A percentile compares a stretch with the other conserved stretches of the same genome.
These are phyloP conservation scores for Piscicola geometra DNA, from an alignment of 2,888 invertebrate species.

Conservation along the genomic window DNA sequence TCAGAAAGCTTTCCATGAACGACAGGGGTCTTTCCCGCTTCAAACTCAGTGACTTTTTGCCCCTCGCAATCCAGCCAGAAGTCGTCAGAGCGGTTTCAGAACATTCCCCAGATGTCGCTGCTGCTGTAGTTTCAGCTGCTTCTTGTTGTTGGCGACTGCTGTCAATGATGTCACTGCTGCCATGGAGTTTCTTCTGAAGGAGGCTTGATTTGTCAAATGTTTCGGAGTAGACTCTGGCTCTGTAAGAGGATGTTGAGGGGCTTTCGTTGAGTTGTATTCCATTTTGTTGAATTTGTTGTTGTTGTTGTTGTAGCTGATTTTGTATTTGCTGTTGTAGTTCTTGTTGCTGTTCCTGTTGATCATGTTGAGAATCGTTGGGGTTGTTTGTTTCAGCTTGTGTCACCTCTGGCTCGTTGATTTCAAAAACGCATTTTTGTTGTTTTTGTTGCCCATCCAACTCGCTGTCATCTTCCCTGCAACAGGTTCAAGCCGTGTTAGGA, in stretches of 20 bases:
- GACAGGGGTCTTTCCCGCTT: conserved; percentile 25
- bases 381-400: too few relatives aligned
- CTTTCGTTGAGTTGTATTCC: neutral
- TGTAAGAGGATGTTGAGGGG: too few relatives aligned
- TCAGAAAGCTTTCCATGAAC: conserved; percentile 22
- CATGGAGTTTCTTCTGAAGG: neutral
- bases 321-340: too few relatives aligned
- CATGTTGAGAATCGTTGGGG: too few relatives aligned
- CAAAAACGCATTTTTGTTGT: too few relatives aligned
- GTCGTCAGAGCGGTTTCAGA: too few relatives aligned
- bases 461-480: too few relatives aligned
- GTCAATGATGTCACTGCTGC: neutral
- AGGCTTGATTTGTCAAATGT: neutral
- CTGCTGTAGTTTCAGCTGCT: neutral
- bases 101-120: neutral
- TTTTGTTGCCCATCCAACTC: too few relatives aligned
- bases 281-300: neutral
- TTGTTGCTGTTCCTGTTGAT: too few relatives aligned
- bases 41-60: conserved; percentile 8
- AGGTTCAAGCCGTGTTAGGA: too few relatives aligned
- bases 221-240: neutral
- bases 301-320: neutral
- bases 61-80: neutral
- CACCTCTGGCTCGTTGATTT: too few relatives aligned
- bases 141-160: neutral